Percentiles rank a stretch among this genome's conserved stretches.
Evolutionary conservation across 2,113 vertebrate species (phyloP).

Genomic region (Halcyon malimbica): DNA sequence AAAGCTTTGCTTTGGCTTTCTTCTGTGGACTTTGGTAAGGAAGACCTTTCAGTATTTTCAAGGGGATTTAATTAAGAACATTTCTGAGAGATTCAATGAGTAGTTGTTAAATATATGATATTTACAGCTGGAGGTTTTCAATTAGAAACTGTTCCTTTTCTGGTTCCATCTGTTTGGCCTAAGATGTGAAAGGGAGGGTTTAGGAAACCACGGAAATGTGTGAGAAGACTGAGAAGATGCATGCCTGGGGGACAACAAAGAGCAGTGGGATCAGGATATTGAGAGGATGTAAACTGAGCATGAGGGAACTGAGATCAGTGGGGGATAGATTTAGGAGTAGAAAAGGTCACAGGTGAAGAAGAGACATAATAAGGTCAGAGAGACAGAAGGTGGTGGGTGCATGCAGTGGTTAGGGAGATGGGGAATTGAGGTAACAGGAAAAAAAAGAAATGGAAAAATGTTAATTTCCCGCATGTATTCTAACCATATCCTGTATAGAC

Average conservation of each 20-base stretch:
- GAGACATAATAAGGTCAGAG: background rate
- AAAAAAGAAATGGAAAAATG: background rate
- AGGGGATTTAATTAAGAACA: background rate
- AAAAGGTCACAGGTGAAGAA: background rate
- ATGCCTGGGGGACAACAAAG: background rate
- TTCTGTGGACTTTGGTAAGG: background rate
- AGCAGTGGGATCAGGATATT: background rate
- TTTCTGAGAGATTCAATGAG: background rate
- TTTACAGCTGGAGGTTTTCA: constrained; percentile 4
- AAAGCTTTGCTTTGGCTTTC: background rate
- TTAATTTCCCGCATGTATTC: background rate
- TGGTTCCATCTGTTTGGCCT: background rate
- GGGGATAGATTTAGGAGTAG: background rate
- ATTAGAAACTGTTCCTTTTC: background rate
- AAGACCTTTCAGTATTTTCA: constrained; percentile 5
- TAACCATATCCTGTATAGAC: background rate
- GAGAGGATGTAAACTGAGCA: background rate
- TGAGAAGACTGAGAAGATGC: background rate
- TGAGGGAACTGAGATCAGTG: background rate
- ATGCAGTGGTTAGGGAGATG: background rate
- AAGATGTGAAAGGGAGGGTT: background rate
- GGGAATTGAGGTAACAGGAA: background rate
- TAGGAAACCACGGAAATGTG: background rate
- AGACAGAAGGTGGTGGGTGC: background rate
- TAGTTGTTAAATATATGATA: background rate